Conservation (phyloP, 2,888 invertebrate species). For the Hermaeophaga mercurialis region DNA sequence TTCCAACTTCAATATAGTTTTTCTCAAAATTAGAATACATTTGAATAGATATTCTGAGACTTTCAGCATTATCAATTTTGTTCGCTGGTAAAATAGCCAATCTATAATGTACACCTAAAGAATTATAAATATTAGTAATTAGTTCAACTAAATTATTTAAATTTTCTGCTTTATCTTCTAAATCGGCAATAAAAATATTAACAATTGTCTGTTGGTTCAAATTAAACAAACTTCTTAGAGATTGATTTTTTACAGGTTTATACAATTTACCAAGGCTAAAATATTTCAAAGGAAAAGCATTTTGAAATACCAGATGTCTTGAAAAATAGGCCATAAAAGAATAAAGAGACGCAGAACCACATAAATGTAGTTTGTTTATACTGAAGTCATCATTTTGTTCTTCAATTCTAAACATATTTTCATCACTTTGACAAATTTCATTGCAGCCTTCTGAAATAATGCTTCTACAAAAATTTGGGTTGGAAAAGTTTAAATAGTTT, state of each 20-base stretch:
- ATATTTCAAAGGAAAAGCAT: conserved; percentile 70
- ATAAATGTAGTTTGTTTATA: conserved; percentile 70
- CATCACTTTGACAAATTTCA: conserved; percentile 62
- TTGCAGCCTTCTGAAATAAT: conserved; percentile 77
- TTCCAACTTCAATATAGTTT: conserved; percentile 74
- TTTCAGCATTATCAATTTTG: conserved; percentile 69
- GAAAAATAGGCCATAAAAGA: conserved; percentile 77
- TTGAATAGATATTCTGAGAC: conserved; percentile 71
- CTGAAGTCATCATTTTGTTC: conserved; percentile 61
- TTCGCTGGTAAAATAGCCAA: conserved; percentile 67
- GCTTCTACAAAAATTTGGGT: conserved; percentile 79
- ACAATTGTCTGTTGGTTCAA: conserved; percentile 72
- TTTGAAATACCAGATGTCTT: conserved; percentile 67
- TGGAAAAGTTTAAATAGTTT: conserved; percentile 70
- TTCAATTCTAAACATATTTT: conserved; percentile 65
- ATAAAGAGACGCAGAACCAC: conserved; percentile 74
- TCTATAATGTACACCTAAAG: conserved; percentile 71
- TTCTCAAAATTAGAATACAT: conserved; percentile 72
- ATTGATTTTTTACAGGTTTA: conserved; percentile 55
- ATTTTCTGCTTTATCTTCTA: conserved; percentile 56
- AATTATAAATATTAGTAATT: conserved; percentile 65
- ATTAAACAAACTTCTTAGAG: conserved; percentile 63
- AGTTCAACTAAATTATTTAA: conserved; percentile 63
- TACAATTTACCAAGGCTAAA: conserved; percentile 76
- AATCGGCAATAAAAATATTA: conserved; percentile 68